Evolutionary conservation across 2,113 vertebrate species (phyloP), one percentile per base, ranked within the genome.

Genomic region (Lepus timidus): DNA sequence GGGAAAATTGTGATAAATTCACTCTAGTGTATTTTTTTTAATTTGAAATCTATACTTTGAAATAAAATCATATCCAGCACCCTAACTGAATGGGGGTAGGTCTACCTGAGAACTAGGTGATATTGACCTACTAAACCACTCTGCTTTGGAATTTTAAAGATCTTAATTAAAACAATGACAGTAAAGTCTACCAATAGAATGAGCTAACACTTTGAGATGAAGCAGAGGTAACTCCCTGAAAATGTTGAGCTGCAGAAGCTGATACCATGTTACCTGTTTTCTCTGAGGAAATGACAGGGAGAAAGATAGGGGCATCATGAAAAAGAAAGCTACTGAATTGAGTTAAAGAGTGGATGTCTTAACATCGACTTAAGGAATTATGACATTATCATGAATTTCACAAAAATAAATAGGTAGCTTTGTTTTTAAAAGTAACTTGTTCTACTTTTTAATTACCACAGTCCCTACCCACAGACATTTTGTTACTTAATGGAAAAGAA

Each of bases 71-170:
- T 78, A 14, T 27, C 19, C 14, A 85, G 36, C 6, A 71, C 39
- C 16, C 1, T 62, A 73, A 70, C 4, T 25, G 12, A 55, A 8
- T 89, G 20, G 6, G 11, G 76, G 29, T 31, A 67, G 12, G 44
- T 93, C 73, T 58, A 49, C 51, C 29, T 51, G 31, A 74, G 14
- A 96, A 75, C 16, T 16, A 75, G 52, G 10, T 61, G 14, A 84
- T 44, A 81, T 61, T 83, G 79, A 67, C 6, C n/a, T 64, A 51
- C 19, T 74, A 76, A 36, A 70, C 17, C 29, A 68, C 12, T 13
- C 3, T 76, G 9, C 71, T 92, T 58, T 64, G 29, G 94, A 95
- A 80, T 84, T 14, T 76, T 90, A 74, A 78, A 65, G 9, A 58
- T 82, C 2, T 65, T 71, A 74, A 8, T 27, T 61, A 67, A 76